A percentile compares a stretch with the other conserved stretches of the same genome.
These are phyloP conservation scores for Patagioenas fasciata DNA, from an alignment of 2,113 vertebrate genomes.

Conservation along the genomic window DNA sequence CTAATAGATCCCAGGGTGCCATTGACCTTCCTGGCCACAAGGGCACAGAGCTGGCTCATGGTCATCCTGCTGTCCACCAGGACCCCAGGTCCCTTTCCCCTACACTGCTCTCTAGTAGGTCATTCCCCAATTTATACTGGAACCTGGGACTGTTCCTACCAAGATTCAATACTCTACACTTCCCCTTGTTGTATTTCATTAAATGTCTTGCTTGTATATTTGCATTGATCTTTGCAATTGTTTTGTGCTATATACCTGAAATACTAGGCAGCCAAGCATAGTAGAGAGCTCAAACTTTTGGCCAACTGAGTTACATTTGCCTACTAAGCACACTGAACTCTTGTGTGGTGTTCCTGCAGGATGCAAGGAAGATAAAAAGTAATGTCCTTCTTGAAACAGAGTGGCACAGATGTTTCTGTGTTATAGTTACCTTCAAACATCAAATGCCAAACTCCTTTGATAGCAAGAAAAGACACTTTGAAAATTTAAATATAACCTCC, in stretches of 20 bases:
- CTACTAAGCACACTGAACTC: conserved; percentile 22
- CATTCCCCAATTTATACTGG: no score
- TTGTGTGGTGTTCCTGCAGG: conserved; percentile 51
- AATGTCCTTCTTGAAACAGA: conserved; percentile 71
- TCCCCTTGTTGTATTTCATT: no score
- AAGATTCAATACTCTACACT: no score
- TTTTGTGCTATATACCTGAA: conserved; percentile 6
- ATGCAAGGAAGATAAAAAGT: conserved; percentile 71
- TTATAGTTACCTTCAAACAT: conserved; percentile 68
- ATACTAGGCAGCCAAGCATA: background rate
- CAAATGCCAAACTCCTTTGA: conserved; percentile 65
- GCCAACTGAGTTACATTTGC: conserved; percentile 55
- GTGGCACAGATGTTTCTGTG: conserved; percentile 66
- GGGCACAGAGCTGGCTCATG: no score
- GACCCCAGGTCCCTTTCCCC: no score
- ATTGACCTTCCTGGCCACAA: no score
- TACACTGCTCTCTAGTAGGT: no score
- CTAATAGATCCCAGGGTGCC: no score
- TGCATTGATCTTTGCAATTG: background rate
- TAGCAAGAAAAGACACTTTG: conserved; percentile 34
- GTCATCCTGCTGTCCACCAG: no score
- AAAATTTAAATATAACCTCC: conserved; percentile 59
- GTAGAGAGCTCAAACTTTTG: background rate
- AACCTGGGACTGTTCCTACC: no score
- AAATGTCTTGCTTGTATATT: background rate